Evolutionary conservation across 1,140 invertebrate genomes (phyloP), one percentile per base, ranked within the genome.

Genomic region (Heterodera schachtii): DNA sequence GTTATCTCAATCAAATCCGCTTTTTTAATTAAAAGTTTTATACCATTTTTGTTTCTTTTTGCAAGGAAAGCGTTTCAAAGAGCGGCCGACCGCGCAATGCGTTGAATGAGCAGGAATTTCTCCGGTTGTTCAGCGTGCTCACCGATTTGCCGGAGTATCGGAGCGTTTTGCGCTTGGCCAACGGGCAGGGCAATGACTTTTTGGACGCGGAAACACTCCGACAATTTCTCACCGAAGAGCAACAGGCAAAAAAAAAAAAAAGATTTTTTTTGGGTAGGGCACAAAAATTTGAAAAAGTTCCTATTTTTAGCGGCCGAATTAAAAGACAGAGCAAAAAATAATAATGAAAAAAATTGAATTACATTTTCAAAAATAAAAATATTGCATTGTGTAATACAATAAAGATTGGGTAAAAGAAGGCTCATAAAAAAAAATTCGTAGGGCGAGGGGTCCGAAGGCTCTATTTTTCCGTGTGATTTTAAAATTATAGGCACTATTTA

Each of bases 61-160:
- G 64, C 43, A 19, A 80, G 79, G 67, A 80, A 60, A 80, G 57
- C 52, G 46, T 80, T 19, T 60, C 57, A 81, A 82, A 52, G 66
- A 82, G 41, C 43, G 76, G 64, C 19, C 64, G 52, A 52, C 67
- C 57, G 16, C 47, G 81, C 46, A 78, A 79, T 31, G 78, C 69
- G n/a, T 73, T 89, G 13, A 83, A 89, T 64, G 86, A 89, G 66
- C 75, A 87, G 49, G 87, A 90, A 73, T 89, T 89, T 80, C 75
- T 89, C 11, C 80, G 83, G 21, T 66, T 89, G 31, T 89, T 89
- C 67, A 75, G 82, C 43, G 70, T 83, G n/a, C 80, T 89, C 16
- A 90, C 88, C 41, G 88, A 87, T 60, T 73, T 90, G 7, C 86
- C 86, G 6, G 89, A 89, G 52, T 85, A 83, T 57, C 19, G 82